A percentile compares a stretch with the other conserved stretches of the same genome.
phyloP scores from a whole-genome alignment of 2,113 vertebrate genomes.

The Pandion haliaetus region DNA sequence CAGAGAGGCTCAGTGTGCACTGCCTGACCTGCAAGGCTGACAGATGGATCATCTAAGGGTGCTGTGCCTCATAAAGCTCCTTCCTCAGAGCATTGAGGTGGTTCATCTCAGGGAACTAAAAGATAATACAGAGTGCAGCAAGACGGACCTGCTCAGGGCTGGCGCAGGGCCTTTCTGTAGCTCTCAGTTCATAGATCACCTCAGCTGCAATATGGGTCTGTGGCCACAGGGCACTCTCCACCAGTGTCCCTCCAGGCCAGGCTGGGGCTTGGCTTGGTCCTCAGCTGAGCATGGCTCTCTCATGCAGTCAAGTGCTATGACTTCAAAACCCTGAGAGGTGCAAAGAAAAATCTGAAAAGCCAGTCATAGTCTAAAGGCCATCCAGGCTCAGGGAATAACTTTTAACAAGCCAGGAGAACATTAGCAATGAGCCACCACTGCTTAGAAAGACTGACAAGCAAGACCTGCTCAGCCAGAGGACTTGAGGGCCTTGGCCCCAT shows the following conservation, averaged over 20 bases:
- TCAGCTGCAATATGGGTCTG: not conserved
- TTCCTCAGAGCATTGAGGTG: not conserved
- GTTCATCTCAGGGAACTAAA: not conserved
- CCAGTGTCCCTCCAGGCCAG: not conserved
- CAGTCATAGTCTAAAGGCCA: not conserved
- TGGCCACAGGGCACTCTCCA: not conserved
- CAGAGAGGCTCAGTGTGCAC: not conserved
- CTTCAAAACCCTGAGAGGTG: not conserved
- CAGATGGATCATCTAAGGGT: not conserved
- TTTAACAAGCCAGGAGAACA: not conserved
- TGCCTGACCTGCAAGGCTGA: not conserved
- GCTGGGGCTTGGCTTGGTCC: not conserved
- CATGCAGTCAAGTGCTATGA: not conserved
- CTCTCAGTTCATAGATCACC: not conserved
- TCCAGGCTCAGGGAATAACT: not conserved
- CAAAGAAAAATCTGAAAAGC: not conserved
- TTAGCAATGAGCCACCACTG: not conserved
- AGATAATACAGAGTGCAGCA: not conserved
- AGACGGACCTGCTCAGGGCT: not conserved
- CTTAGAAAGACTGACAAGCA: not conserved
- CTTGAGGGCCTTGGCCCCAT: not conserved
- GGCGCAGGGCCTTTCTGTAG: not conserved
- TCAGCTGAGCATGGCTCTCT: not conserved
- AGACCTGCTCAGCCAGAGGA: not conserved
- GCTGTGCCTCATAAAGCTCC: not conserved